Conservation (phyloP, 2,888 invertebrate genomes). For the Schrankia costaestrigalis region DNA sequence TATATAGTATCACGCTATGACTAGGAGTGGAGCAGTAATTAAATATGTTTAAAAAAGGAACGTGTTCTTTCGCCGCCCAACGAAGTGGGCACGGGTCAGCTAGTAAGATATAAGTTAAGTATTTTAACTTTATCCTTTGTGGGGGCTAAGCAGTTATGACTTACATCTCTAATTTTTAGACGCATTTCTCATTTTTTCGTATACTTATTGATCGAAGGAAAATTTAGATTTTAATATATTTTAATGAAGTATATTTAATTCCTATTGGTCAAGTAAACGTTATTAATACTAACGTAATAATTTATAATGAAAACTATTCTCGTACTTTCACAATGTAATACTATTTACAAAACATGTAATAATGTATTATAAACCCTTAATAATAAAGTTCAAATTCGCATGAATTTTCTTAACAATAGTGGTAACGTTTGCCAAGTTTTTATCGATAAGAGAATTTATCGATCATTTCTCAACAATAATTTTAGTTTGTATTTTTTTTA, state of each 20-base stretch:
- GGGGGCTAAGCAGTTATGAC: too few species aligned
- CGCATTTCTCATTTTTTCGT: too few species aligned
- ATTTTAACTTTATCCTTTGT: too few species aligned
- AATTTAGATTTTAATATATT: too few species aligned
- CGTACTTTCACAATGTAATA: constrained; percentile 22
- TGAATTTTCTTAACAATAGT: constrained; percentile 16
- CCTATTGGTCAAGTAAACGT: constrained; percentile 24
- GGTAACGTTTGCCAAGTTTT: constrained; percentile 12
- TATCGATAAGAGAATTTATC: constrained; percentile 28
- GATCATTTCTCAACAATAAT: constrained; percentile 20
- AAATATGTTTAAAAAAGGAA: too few species aligned
- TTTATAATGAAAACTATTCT: constrained; percentile 38
- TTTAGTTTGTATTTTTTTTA: constrained; percentile 3
- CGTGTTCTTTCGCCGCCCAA: too few species aligned
- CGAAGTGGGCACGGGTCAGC: too few species aligned
- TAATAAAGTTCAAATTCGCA: constrained; percentile 8
- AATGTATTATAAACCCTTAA: constrained; percentile 1
- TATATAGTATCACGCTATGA: too few species aligned
- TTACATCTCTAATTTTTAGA: too few species aligned
- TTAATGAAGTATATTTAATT: constrained; percentile 44
- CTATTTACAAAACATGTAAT: constrained; percentile 5
- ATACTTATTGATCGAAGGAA: neutral
- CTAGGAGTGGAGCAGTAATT: too few species aligned
- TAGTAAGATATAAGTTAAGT: too few species aligned
- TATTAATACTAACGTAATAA: constrained; percentile 42